phyloP scores from a whole-genome alignment of 2,888 invertebrate genomes.

The Andrena trimmerana region DNA sequence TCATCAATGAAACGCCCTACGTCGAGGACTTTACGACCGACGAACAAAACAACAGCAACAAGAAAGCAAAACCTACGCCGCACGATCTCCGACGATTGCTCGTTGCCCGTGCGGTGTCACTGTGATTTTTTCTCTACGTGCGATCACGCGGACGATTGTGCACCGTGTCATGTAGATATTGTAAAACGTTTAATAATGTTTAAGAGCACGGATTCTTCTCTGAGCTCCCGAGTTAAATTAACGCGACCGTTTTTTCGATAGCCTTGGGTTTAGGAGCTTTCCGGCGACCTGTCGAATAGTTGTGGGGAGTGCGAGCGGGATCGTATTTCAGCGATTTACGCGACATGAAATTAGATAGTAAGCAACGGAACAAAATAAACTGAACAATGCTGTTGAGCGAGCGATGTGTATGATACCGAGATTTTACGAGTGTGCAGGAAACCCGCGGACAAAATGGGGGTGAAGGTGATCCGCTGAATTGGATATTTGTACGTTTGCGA shows the following conservation, averaged over 20 bases:
- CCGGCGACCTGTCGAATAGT: conserved; percentile 51
- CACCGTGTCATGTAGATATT: conserved; percentile 54
- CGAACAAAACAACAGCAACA: neutral
- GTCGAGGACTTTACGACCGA: neutral
- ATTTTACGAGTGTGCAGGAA: conserved; percentile 50
- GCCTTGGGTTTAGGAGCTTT: conserved; percentile 19
- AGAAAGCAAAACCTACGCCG: conserved; percentile 11
- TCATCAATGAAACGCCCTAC: conserved; percentile 11
- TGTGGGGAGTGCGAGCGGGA: conserved; percentile 30
- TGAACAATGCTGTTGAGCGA: conserved; percentile 45
- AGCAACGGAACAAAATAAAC: conserved; percentile 28
- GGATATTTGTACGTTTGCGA: conserved; percentile 53
- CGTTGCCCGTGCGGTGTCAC: conserved; percentile 33
- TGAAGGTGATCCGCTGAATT: conserved; percentile 21
- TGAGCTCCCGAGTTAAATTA: conserved; percentile 25
- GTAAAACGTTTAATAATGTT: conserved; percentile 44
- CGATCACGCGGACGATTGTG: conserved; percentile 44
- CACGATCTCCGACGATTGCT: conserved; percentile 13
- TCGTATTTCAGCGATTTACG: conserved; percentile 65
- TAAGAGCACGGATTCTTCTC: conserved; percentile 21
- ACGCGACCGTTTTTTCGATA: conserved; percentile 11
- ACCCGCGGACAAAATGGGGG: conserved; percentile 1
- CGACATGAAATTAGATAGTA: conserved; percentile 45
- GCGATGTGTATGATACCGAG: conserved; percentile 73
- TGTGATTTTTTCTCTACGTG: conserved; percentile 58